phyloP scores from a whole-genome alignment of 2,888 invertebrate species.

The Chromoteleia sp. region DNA sequence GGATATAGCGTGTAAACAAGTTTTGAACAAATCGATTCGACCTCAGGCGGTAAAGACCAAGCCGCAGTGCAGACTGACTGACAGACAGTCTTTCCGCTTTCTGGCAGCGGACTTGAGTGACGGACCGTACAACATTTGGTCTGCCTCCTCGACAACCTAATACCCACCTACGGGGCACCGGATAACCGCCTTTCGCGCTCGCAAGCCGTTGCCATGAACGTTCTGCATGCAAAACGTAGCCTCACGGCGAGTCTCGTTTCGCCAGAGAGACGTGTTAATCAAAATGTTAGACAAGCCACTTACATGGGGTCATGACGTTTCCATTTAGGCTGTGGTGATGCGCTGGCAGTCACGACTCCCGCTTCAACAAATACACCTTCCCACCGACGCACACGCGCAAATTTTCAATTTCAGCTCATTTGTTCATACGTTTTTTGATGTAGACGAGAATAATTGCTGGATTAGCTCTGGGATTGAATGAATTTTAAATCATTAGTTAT shows the following conservation, averaged over 20 bases:
- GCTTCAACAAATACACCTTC: constrained; percentile 54
- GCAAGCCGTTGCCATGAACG: constrained; percentile 71
- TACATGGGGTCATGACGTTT: constrained; percentile 84
- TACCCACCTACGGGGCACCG: constrained; percentile 81
- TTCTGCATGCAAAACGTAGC: constrained; percentile 72
- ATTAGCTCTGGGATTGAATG: background rate
- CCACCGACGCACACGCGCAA: constrained; percentile 28
- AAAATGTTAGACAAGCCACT: constrained; percentile 85
- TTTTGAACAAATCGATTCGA: constrained; percentile 81
- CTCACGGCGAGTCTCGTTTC: constrained; percentile 74
- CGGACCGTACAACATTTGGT: constrained; percentile 76
- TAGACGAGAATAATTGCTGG: background rate
- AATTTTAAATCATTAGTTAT: constrained; percentile 3
- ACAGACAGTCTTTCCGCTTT: constrained; percentile 78
- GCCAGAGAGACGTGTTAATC: constrained; percentile 83
- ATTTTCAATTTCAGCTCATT: constrained; percentile 65
- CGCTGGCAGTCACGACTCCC: constrained; percentile 69
- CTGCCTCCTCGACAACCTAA: constrained; percentile 82
- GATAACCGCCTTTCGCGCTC: constrained; percentile 76
- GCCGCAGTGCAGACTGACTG: constrained; percentile 74
- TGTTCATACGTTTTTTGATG: constrained; percentile 23
- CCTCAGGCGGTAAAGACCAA: constrained; percentile 75
- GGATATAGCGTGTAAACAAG: constrained; percentile 81
- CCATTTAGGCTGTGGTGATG: constrained; percentile 80
- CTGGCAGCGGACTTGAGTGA: constrained; percentile 75